A percentile compares a stretch with the other conserved stretches of the same genome.
Conservation (phyloP, 2,113 vertebrate species). For the Antigone vipio region DNA sequence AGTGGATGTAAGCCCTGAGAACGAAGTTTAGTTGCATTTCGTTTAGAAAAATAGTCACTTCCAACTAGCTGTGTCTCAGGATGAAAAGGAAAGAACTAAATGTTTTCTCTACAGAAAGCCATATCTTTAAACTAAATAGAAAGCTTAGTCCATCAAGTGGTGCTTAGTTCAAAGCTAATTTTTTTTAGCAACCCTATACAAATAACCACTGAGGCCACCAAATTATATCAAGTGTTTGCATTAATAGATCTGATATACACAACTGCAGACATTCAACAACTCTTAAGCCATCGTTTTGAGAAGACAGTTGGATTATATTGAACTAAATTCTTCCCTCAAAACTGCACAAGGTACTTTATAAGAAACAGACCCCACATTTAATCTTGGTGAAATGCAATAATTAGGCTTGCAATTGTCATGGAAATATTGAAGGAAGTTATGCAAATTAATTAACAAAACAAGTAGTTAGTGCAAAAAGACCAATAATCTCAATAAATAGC, state of each 20-base stretch:
- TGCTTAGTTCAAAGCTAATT: not conserved
- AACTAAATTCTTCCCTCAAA: slow-evolving; percentile 51
- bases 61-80: not conserved
- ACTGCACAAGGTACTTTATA: slow-evolving; percentile 41
- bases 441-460: slow-evolving; percentile 59
- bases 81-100: not conserved
- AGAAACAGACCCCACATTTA: slow-evolving; percentile 16
- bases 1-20: not conserved
- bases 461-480: not conserved
- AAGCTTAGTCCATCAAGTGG: not conserved
- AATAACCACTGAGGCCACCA: not conserved
- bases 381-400: slow-evolving; percentile 36
- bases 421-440: slow-evolving; percentile 49
- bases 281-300: not conserved
- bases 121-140: not conserved
- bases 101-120: not conserved
- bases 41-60: not conserved
- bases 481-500: not conserved
- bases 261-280: not conserved
- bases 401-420: slow-evolving; percentile 46
- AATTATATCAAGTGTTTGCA: not conserved
- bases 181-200: not conserved
- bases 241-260: not conserved
- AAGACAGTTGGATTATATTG: slow-evolving; percentile 26
- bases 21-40: not conserved